These are phyloP conservation scores for Alosa sapidissima DNA, from an alignment of 2,797 vertebrate species.

Conservation along the genomic window DNA sequence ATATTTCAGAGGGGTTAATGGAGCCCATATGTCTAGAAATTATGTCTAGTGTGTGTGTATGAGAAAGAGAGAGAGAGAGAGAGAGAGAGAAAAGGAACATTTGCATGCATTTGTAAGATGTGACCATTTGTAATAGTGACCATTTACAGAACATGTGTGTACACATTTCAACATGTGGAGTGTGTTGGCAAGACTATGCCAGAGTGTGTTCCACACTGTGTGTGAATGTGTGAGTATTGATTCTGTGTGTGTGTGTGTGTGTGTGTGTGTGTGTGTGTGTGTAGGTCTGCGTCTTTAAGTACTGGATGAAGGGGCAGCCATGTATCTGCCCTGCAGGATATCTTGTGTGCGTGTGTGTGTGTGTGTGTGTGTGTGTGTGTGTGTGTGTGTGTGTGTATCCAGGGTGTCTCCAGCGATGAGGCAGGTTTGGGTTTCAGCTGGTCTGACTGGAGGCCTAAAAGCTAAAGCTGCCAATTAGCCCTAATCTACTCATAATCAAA, in stretches of 20 bases:
- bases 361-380: no score
- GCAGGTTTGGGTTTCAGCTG: slow-evolving; percentile 12
- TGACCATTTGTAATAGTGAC: not conserved
- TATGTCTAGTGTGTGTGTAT: not conserved
- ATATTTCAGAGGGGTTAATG: not conserved
- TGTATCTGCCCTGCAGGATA: not conserved
- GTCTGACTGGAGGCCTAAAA: slow-evolving; percentile 5
- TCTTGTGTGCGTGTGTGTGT: slow-evolving; percentile 19
- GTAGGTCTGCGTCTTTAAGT: not conserved
- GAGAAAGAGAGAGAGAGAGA: not conserved
- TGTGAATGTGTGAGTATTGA: not conserved
- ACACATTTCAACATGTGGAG: no score
- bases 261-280: not conserved
- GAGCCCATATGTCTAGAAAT: not conserved
- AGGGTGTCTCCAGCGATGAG: not conserved
- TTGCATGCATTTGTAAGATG: not conserved
- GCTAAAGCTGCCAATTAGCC: slow-evolving; percentile 12
- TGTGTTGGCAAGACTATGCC: no score
- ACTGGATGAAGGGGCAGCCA: not conserved
- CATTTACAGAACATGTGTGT: not conserved
- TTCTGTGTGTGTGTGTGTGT: not conserved
- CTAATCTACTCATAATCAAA: slow-evolving; percentile 21
- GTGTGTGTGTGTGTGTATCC: not conserved
- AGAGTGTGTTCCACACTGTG: not conserved
- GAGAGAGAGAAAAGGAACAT: not conserved